Conservation (phyloP, 2,113 vertebrate genomes). For the Passer domesticus region DNA sequence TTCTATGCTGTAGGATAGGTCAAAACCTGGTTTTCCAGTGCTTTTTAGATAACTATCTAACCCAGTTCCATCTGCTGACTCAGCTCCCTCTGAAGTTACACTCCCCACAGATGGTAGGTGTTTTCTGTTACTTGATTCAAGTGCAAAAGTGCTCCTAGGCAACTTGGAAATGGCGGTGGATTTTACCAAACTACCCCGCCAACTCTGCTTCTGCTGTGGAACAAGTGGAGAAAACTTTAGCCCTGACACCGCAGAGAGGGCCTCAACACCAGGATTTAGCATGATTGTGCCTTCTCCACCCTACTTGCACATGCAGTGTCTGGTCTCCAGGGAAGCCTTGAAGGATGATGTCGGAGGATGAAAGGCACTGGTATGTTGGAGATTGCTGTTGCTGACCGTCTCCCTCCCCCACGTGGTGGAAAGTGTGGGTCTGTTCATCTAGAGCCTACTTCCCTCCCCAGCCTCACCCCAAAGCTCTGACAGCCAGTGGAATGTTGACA, state of each 20-base stretch:
- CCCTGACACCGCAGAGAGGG: neutral
- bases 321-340: neutral
- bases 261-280: neutral
- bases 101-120: constrained; percentile 23
- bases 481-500: constrained; percentile 53
- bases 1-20: neutral
- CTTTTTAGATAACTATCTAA: constrained; percentile 28
- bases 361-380: neutral
- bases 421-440: neutral
- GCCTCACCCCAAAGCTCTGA: neutral
- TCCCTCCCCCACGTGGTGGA: neutral
- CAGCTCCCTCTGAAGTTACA: constrained; percentile 4
- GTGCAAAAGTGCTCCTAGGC: constrained; percentile 21
- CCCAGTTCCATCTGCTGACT: constrained; percentile 44
- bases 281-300: neutral
- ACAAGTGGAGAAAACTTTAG: constrained; percentile 1
- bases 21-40: neutral
- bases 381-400: neutral
- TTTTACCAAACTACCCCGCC: neutral
- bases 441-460: neutral
- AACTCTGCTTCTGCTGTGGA: neutral
- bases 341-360: neutral
- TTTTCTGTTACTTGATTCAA: constrained; percentile 33
- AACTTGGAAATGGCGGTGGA: constrained; percentile 4
- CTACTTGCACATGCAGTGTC: neutral